Evolutionary conservation across 1,140 invertebrate genomes (phyloP), one percentile per base, ranked within the genome.

Genomic region (Drosophila triauraria): DNA sequence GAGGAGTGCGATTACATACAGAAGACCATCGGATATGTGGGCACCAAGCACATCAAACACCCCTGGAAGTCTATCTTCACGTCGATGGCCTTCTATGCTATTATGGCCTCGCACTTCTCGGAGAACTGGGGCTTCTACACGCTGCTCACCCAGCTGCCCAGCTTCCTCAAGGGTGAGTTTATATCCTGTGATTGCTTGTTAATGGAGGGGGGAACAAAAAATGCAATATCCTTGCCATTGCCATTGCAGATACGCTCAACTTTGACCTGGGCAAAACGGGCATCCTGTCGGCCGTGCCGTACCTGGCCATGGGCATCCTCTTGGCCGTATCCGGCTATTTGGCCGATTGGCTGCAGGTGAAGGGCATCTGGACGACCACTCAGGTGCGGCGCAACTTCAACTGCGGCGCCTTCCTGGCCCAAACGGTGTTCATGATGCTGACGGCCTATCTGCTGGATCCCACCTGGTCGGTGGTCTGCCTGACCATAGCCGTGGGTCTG

Each of bases 41-140:
- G 65, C 43, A 38, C 17, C 9, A 93, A 92, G 6, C 91, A 94
- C 82, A 93, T 95, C 42, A 93, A 93, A 44, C 95, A 96, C 92
- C 97, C 97, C 1, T 98, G 97, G 97, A 94, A 94, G 50, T 93
- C 94, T 7, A 97, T 99, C 80, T 92, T 98, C 17, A 96, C 94
- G 1, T 98, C 98, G 0, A 93, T 94, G 46, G 95, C 98, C 0
- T 97, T 99, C 3, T 98, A 97, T 97, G 97, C 98, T 0, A 98
- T 98, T 54, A 95, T 97, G 20, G 94, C 95, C 20, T 97, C 97
- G 4, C 98, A 99, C 93, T 98, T 98, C 93, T 96, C 97, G 63
- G 98, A 99, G 93, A 99, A 99, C 93, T 99, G 98, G 98, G 98
- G 98, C 15, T 98, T 98, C 93, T 99, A 99, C 91, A 98, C 97